phyloP scores from a whole-genome alignment of 2,888 invertebrate genomes.

The Gasteruption jaculator region DNA sequence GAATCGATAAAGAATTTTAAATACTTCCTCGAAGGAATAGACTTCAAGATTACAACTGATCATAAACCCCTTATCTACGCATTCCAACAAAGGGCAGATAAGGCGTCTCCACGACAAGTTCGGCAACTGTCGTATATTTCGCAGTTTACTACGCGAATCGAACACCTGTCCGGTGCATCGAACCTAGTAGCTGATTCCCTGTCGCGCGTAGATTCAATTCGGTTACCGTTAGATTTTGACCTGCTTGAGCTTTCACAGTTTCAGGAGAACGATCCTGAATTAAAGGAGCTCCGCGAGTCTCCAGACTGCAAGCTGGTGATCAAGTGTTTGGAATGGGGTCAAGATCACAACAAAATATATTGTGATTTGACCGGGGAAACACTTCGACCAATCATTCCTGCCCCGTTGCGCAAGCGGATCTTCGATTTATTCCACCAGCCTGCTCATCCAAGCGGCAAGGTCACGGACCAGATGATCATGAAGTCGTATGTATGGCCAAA shows the following conservation, averaged over 20 bases:
- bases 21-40: constrained; percentile 8
- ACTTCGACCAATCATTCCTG: constrained; percentile 1
- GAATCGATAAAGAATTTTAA: constrained; percentile 8
- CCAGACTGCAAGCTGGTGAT: background rate
- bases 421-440: constrained; percentile 7
- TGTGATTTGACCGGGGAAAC: constrained; percentile 4
- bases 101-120: constrained; percentile 8
- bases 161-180: constrained; percentile 8
- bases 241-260: background rate
- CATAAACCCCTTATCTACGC: constrained; percentile 15
- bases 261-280: constrained; percentile 7
- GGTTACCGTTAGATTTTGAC: background rate
- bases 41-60: constrained; percentile 7
- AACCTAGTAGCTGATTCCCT: constrained; percentile 14
- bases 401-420: background rate
- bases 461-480: constrained; percentile 6
- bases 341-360: background rate
- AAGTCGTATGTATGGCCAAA: constrained; percentile 10
- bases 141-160: constrained; percentile 9
- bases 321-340: constrained; percentile 2
- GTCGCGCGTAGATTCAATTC: constrained; percentile 4
- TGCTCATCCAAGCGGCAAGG: constrained; percentile 7
- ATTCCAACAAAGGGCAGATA: constrained; percentile 8
- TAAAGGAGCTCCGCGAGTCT: background rate
- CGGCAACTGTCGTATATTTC: constrained; percentile 12